Evolutionary conservation across 1,140 invertebrate species (phyloP), one percentile per base, ranked within the genome.

Genomic region (Fopius arisanus): DNA sequence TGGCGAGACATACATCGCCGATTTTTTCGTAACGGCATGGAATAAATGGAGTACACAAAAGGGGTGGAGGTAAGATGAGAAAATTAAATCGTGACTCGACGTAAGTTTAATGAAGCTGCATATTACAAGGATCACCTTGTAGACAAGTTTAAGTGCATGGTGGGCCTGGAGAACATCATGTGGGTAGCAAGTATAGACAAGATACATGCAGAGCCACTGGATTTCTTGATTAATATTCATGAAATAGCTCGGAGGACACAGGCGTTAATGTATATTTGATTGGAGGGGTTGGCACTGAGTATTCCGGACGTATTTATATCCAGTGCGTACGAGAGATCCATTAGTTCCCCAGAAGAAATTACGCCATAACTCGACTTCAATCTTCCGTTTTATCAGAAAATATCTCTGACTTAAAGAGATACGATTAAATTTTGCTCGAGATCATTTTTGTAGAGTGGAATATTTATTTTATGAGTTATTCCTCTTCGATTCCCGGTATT

Each of bases 181-280:
- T 59, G 23, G 54, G 23, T 59, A 59, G 54, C 21, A 21, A 48
- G 23, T 48, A 28, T 43, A 65, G 29, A 29, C 62, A 31, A 59
- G 54, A 51, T 51, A 21, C 43, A 51, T 51, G 43, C 19, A 51
- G 43, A 19, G 54, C 54, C 54, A 59, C 54, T 59, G 54, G 54
- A 59, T 59, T 59, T 59, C 19, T 70, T 75, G 72, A 81, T 81
- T 80, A 80, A 81, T 81, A 81, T 81, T 81, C 77, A 81, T 79
- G 76, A 74, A 59, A 74, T 79, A 41, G 76, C 72, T 72, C 51
- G 66, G 79, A 80, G 75, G 79, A 78, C 73, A 79, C 51, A 63
- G 21, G 67, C 68, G 68, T 75, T 77, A 79, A 79, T 65, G 73
- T 78, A 76, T 73, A 67, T 80, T 81, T 78, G 67, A 80, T 79